Percentiles rank a stretch among this genome's conserved stretches.
phyloP scores from a whole-genome alignment of 2,113 vertebrate species.

The Dromaius novaehollandiae region DNA sequence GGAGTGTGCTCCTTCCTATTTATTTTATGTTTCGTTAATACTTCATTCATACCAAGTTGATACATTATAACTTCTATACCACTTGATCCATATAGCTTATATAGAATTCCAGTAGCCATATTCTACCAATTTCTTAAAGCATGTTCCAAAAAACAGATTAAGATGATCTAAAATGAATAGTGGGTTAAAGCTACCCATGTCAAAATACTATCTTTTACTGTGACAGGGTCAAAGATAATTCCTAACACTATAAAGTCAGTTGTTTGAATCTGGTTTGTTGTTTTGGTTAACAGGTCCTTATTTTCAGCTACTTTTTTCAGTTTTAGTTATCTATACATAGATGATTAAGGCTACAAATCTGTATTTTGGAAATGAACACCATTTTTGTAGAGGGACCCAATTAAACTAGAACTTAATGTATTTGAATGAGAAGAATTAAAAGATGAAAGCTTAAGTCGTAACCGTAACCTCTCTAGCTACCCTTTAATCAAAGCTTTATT shows the following conservation, averaged over 20 bases:
- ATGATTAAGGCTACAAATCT: neutral
- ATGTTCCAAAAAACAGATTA: neutral
- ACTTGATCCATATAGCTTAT: neutral
- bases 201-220: neutral
- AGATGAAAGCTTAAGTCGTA: neutral
- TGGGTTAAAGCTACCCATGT: slow-evolving; percentile 3
- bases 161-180: neutral
- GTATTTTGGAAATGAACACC: neutral
- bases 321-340: neutral
- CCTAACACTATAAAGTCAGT: neutral
- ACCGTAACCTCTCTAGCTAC: neutral
- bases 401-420: neutral
- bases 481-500: neutral
- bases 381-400: neutral
- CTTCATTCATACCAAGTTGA: accelerated
- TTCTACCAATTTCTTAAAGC: neutral
- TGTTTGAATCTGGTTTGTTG: neutral
- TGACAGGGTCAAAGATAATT: slow-evolving; percentile 18
- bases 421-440: no score
- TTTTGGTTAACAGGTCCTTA: neutral
- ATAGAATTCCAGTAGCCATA: neutral
- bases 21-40: accelerated
- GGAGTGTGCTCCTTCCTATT: neutral
- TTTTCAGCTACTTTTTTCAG: neutral
- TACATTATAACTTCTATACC: neutral